Evolutionary conservation across 2,797 vertebrate species (phyloP).

Genomic region (Neomorphus geoffroyi): DNA sequence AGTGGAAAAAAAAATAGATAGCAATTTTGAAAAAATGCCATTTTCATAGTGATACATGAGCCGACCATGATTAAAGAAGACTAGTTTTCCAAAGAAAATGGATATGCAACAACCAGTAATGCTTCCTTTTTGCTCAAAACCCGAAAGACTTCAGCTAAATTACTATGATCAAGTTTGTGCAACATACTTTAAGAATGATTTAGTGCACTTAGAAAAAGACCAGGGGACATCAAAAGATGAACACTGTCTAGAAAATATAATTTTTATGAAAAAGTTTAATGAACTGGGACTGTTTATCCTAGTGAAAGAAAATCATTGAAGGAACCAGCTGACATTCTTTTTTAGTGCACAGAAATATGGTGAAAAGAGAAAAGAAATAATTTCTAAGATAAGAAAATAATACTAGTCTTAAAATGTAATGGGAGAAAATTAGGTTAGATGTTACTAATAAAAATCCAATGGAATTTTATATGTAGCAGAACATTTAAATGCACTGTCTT

Average conservation of each 20-base stretch:
- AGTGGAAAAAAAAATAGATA: background rate
- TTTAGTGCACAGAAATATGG: background rate
- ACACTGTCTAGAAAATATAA: background rate
- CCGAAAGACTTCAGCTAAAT: background rate
- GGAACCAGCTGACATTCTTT: background rate
- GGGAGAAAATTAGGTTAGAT: background rate
- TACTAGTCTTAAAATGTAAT: background rate
- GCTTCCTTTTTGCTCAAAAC: background rate
- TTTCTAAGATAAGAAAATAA: background rate
- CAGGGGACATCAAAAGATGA: background rate
- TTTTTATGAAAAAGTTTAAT: background rate
- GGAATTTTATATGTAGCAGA: background rate
- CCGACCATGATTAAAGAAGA: background rate
- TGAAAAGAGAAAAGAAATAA: background rate
- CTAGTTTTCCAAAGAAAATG: background rate
- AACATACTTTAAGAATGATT: background rate
- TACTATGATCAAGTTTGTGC: background rate
- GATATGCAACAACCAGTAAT: background rate
- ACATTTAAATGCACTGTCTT: background rate
- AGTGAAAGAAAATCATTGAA: background rate
- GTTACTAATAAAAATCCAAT: fast-evolving
- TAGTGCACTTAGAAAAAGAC: background rate
- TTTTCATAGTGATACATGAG: background rate
- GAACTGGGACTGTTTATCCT: background rate
- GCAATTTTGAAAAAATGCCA: background rate